These are phyloP conservation scores for Sympetrum striolatum DNA, from an alignment of 2,888 invertebrate genomes.

Conservation along the genomic window DNA sequence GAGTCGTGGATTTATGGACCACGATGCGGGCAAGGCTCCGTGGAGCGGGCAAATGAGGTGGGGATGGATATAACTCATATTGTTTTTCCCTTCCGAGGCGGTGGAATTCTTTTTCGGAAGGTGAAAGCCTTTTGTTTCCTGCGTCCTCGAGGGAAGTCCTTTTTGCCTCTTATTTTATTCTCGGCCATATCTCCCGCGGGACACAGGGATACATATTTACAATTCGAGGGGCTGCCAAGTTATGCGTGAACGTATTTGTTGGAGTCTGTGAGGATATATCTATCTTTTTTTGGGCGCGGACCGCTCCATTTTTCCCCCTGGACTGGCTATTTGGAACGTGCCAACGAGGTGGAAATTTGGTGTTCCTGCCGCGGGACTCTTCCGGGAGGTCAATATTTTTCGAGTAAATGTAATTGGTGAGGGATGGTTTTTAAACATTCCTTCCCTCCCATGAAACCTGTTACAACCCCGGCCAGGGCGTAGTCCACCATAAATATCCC, in stretches of 20 bases:
- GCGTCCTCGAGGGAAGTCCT: background rate
- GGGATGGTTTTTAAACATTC: background rate
- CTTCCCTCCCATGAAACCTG: background rate
- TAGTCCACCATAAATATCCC: background rate
- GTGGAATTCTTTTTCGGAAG: background rate
- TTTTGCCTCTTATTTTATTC: background rate
- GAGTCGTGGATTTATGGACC: slow-evolving; percentile 8
- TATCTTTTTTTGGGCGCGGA: background rate
- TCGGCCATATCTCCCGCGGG: background rate
- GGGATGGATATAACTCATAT: slow-evolving; percentile 11
- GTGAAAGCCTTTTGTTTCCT: background rate
- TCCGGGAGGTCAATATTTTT: background rate
- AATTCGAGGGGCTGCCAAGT: slow-evolving; percentile 12
- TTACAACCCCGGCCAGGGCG: background rate
- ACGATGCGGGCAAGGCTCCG: background rate
- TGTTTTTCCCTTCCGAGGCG: background rate
- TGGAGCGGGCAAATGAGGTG: slow-evolving; percentile 2
- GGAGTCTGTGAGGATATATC: background rate
- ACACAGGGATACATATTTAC: slow-evolving; percentile 15
- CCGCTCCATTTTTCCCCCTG: background rate
- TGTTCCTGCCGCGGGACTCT: background rate
- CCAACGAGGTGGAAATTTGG: background rate
- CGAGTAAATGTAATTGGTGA: background rate
- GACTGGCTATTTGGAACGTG: background rate
- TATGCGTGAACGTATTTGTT: slow-evolving; percentile 34